These are phyloP conservation scores for Apis laboriosa DNA, from an alignment of 1,140 invertebrate species.

Conservation along the genomic window DNA sequence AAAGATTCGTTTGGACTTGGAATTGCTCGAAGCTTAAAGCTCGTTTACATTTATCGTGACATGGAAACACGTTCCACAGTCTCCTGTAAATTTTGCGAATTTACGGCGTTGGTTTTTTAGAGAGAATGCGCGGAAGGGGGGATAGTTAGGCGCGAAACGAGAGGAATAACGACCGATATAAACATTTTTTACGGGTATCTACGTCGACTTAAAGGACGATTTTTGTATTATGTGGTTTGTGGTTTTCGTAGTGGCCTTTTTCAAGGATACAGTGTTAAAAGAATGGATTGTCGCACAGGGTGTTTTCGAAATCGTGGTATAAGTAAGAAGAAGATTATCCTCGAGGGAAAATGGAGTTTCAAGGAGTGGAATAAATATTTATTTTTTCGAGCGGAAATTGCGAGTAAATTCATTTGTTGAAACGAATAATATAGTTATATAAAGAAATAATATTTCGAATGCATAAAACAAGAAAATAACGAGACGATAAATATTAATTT, in stretches of 20 bases:
- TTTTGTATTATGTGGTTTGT: neutral
- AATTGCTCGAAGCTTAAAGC: neutral
- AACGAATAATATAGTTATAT: too few relatives aligned
- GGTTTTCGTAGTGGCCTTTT: neutral
- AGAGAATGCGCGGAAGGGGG: neutral
- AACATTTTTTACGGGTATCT: slow-evolving; percentile 29
- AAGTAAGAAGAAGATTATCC: neutral
- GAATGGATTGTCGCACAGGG: too few relatives aligned
- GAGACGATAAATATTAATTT: too few relatives aligned
- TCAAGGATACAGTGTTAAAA: neutral
- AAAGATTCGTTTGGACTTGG: neutral
- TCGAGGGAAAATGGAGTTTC: too few relatives aligned
- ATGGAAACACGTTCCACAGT: neutral
- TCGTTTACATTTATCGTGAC: neutral
- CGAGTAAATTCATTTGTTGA: too few relatives aligned
- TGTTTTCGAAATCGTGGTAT: too few relatives aligned
- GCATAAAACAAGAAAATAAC: too few relatives aligned
- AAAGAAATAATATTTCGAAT: too few relatives aligned
- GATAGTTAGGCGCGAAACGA: neutral
- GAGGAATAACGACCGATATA: slow-evolving; percentile 9
- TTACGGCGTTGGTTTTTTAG: neutral
- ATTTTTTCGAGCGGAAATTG: too few relatives aligned
- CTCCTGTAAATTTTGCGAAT: slow-evolving; percentile 13
- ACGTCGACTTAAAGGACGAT: neutral
- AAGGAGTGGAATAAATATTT: too few relatives aligned